phyloP scores from a whole-genome alignment of 2,113 vertebrate genomes.

The Phoxinus phoxinus region DNA sequence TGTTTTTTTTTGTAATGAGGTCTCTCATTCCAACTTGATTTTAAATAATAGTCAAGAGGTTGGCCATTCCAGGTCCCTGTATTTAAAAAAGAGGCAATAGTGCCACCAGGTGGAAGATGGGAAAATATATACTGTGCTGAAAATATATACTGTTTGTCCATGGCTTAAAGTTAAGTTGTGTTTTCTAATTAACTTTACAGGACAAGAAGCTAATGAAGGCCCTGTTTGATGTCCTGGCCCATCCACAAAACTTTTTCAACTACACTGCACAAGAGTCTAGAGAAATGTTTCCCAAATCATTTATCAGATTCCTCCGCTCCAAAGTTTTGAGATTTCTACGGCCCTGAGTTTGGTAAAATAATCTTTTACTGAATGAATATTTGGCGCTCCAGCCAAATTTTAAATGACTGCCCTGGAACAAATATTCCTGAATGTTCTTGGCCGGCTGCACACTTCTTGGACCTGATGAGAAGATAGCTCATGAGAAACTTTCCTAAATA shows the following conservation, averaged over 20 bases:
- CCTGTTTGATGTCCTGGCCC: conserved; percentile 94
- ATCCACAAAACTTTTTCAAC: conserved; percentile 99
- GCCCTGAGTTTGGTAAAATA: conserved; percentile 78
- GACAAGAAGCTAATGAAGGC: conserved; percentile 99
- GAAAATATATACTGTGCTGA: conserved; percentile 9
- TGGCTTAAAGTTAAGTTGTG: conserved; percentile 15
- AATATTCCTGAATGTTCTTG: conserved; percentile 51
- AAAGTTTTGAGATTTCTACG: conserved; percentile 97
- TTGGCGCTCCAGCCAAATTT: conserved; percentile 48
- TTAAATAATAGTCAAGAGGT: background rate
- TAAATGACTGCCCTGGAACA: conserved; percentile 43
- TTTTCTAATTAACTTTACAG: conserved; percentile 75
- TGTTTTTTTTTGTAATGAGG: too few relatives aligned
- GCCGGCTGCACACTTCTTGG: conserved; percentile 43
- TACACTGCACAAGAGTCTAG: conserved; percentile 98
- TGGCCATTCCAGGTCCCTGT: background rate
- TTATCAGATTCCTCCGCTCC: conserved; percentile 93
- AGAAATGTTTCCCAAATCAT: conserved; percentile 99
- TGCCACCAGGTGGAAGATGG: conserved; percentile 63
- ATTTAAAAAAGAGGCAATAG: conserved; percentile 28
- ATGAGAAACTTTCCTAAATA: conserved; percentile 1
- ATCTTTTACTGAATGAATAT: background rate
- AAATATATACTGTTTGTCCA: conserved; percentile 22
- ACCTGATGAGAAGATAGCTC: conserved; percentile 1
- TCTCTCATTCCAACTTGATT: background rate